Conservation (phyloP, 2,888 invertebrate species). For the Nymphalis polychloros region DNA sequence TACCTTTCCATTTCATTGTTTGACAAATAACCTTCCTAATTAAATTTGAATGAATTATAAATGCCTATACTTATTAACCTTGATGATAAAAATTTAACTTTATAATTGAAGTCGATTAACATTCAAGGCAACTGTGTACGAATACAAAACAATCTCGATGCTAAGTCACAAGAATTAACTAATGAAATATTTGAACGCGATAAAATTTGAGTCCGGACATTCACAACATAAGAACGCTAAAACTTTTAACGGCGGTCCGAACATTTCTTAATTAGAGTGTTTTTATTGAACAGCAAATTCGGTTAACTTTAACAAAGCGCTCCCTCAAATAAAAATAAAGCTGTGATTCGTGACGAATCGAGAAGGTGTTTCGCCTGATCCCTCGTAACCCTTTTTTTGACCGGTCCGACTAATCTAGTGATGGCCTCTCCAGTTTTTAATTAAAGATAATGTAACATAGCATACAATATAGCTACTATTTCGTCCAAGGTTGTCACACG, state of each 20-base stretch:
- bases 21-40: no score
- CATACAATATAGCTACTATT: constrained; percentile 62
- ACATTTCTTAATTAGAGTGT: constrained; percentile 79
- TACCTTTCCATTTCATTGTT: no score
- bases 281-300: constrained; percentile 79
- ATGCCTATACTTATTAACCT: no score
- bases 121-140: constrained; percentile 10
- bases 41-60: no score
- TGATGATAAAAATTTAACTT: neutral
- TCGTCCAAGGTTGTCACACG: constrained; percentile 55
- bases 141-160: constrained; percentile 22
- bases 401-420: constrained; percentile 75
- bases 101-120: neutral
- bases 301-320: constrained; percentile 77
- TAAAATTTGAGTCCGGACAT: constrained; percentile 52
- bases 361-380: constrained; percentile 72
- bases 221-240: constrained; percentile 60
- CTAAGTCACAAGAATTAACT: constrained; percentile 40
- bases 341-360: constrained; percentile 78
- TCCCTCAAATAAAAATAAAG: constrained; percentile 78
- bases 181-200: constrained; percentile 46
- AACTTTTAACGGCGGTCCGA: constrained; percentile 68
- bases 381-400: constrained; percentile 77
- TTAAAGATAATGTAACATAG: constrained; percentile 79
- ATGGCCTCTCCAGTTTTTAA: constrained; percentile 74